Conservation (phyloP, 2,113 vertebrate genomes). For the Procavia capensis region DNA sequence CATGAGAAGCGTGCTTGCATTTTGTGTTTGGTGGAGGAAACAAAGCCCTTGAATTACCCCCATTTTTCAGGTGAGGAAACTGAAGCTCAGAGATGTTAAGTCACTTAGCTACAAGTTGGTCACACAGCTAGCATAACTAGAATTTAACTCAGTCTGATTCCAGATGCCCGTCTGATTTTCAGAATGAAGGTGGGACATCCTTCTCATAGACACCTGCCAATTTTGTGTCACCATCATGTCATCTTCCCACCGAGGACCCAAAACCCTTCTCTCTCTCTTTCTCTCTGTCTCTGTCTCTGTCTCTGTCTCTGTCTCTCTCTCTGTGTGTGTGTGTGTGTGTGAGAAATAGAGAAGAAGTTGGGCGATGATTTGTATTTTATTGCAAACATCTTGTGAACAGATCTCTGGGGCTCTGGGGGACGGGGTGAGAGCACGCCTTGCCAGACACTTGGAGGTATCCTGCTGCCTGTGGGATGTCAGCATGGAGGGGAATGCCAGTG, state of each 20-base stretch:
- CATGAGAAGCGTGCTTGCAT: neutral
- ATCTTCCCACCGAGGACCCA: neutral
- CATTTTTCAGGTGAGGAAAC: neutral
- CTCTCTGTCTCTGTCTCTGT: neutral
- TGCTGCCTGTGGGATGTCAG: neutral
- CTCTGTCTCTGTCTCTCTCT: neutral
- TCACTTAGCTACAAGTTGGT: neutral
- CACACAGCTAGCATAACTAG: neutral
- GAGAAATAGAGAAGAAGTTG: neutral
- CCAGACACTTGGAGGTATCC: neutral
- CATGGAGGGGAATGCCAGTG: neutral
- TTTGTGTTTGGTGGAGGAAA: neutral
- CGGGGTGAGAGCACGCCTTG: neutral
- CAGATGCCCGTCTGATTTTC: neutral
- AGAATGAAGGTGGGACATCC: constrained; percentile 14
- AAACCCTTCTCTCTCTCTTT: neutral
- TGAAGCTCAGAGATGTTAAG: neutral
- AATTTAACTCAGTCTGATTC: neutral
- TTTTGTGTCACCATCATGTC: neutral
- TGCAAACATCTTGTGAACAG: neutral
- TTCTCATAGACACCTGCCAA: neutral
- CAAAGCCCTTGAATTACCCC: neutral
- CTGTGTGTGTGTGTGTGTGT: neutral
- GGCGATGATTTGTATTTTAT: constrained; percentile 36
- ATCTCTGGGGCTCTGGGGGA: neutral